phyloP scores from a whole-genome alignment of 2,113 vertebrate species.

The Cacatua alba region DNA sequence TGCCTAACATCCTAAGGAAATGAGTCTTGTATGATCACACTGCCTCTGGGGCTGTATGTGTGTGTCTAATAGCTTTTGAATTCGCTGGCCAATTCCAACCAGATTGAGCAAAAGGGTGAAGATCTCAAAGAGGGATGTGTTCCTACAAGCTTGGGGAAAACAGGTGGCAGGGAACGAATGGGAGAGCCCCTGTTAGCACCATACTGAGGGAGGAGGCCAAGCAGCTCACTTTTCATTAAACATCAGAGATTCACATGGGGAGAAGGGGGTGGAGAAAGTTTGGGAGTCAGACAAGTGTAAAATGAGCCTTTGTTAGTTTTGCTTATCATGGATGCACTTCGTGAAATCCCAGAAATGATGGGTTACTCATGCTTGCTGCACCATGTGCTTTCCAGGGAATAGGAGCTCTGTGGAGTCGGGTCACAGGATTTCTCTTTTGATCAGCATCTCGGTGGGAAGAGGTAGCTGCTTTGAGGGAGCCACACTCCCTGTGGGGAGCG shows the following conservation, averaged over 20 bases:
- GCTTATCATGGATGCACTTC: not conserved
- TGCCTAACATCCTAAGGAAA: constrained; percentile 68
- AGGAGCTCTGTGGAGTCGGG: not conserved
- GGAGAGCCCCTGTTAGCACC: not conserved
- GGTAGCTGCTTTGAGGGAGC: not conserved
- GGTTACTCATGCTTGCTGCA: not conserved
- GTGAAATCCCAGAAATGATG: not conserved
- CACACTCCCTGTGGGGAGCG: not conserved
- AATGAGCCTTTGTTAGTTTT: not conserved
- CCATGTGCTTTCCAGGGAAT: fast-evolving
- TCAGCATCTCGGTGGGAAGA: not conserved
- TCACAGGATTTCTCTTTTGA: not conserved
- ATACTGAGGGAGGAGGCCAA: not conserved
- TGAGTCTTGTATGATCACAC: constrained; percentile 16
- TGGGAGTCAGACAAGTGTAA: not conserved
- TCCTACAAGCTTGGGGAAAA: not conserved
- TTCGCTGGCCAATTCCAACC: constrained; percentile 23
- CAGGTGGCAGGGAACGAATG: not conserved
- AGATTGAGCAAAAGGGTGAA: not conserved
- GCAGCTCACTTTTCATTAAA: not conserved
- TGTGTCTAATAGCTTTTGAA: constrained; percentile 40
- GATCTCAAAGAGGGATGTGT: constrained; percentile 18
- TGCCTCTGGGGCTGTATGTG: constrained; percentile 25
- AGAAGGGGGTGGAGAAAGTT: not conserved
- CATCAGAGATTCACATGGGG: not conserved